phyloP scores from a whole-genome alignment of 2,888 invertebrate species.

The Stenurella melanura region DNA sequence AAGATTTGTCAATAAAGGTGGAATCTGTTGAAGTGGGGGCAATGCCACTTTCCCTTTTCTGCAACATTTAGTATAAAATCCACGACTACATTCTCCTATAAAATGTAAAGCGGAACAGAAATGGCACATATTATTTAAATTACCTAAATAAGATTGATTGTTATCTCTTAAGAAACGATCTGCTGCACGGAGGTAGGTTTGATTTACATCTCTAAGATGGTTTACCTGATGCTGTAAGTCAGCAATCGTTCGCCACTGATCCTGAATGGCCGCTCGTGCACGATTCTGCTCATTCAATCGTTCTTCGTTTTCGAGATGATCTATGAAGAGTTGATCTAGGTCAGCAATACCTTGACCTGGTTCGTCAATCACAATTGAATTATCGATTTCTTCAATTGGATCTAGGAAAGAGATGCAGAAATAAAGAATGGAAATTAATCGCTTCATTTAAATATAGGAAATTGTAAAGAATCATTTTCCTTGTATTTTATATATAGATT shows the following conservation, averaged over 20 bases:
- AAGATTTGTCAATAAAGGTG: neutral
- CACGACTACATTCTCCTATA: neutral
- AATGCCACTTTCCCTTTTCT: neutral
- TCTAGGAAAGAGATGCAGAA: too few species aligned
- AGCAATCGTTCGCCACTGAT: neutral
- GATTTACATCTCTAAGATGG: neutral
- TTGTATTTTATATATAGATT: too few species aligned
- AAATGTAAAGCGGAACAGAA: constrained; percentile 8
- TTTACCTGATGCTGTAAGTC: neutral
- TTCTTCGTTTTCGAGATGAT: too few species aligned
- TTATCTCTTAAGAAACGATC: neutral
- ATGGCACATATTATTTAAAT: neutral
- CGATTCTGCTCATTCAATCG: neutral
- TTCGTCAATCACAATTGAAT: too few species aligned
- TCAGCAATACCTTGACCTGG: too few species aligned
- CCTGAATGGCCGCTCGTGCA: neutral
- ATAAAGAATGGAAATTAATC: too few species aligned
- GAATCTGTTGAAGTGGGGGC: neutral
- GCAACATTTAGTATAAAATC: constrained; percentile 5
- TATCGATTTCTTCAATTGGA: too few species aligned
- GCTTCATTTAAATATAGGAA: too few species aligned
- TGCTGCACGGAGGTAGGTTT: neutral
- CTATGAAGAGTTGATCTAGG: too few species aligned
- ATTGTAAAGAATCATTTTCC: too few species aligned
- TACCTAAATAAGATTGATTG: neutral